A percentile compares a stretch with the other conserved stretches of the same genome.
Conservation (phyloP, 1,140 invertebrate species). For the Adelges cooleyi region DNA sequence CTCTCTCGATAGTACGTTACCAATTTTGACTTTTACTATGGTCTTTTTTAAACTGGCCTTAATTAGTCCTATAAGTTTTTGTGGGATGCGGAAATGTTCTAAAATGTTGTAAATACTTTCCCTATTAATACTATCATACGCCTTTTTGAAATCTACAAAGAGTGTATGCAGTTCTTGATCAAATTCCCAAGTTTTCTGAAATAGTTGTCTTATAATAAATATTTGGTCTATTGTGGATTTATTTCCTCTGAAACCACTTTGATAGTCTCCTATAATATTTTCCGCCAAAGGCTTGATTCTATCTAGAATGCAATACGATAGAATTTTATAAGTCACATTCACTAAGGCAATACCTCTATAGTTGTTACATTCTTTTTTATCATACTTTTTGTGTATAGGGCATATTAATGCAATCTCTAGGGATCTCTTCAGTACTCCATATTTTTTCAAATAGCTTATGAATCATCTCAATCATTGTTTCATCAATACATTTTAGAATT, state of each 20-base stretch:
- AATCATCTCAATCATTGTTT: background rate
- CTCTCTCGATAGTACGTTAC: too few species aligned
- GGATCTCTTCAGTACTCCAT: constrained; percentile 30
- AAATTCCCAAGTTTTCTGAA: too few species aligned
- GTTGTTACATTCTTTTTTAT: constrained; percentile 35
- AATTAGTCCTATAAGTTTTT: too few species aligned
- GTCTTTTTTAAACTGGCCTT: background rate
- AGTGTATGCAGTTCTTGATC: background rate
- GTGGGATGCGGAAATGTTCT: background rate
- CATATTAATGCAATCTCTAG: constrained; percentile 32
- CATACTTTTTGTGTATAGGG: constrained; percentile 33
- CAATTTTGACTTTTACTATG: background rate
- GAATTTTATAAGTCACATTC: too few species aligned
- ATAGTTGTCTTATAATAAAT: too few species aligned
- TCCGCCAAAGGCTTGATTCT: background rate
- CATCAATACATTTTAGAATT: constrained; percentile 32
- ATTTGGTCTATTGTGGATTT: too few species aligned
- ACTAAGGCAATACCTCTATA: constrained; percentile 34
- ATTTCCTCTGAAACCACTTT: too few species aligned
- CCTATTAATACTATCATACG: background rate
- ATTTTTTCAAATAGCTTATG: background rate
- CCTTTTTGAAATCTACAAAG: constrained; percentile 18
- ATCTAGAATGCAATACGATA: background rate
- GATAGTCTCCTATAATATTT: background rate
- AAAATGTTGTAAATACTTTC: background rate